phyloP scores from a whole-genome alignment of 2,888 invertebrate genomes.

The Meteorus cinctellus region DNA sequence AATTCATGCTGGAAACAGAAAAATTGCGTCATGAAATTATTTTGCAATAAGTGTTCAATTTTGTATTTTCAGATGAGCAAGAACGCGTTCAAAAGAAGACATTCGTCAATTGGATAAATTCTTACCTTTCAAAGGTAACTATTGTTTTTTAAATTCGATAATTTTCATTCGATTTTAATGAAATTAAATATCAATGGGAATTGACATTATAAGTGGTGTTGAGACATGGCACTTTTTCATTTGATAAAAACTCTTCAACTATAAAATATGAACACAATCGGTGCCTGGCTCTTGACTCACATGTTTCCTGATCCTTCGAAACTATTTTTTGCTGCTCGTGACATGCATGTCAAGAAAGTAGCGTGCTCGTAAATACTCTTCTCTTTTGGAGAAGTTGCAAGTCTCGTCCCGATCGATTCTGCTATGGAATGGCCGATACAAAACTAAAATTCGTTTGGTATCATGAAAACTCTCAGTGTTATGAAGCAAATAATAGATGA shows the following conservation, averaged over 20 bases:
- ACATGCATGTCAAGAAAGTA: conserved; percentile 52
- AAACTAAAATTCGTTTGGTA: neutral
- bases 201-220: conserved; percentile 41
- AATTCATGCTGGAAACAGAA: too few species aligned
- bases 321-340: conserved; percentile 57
- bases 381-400: neutral
- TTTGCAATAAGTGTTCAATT: neutral
- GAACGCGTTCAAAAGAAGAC: conserved; percentile 99
- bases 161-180: neutral
- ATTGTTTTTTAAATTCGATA: neutral
- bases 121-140: conserved; percentile 94
- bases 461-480: neutral
- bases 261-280: conserved; percentile 37
- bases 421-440: neutral
- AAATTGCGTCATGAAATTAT: neutral
- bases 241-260: conserved; percentile 54
- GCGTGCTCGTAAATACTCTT: conserved; percentile 46
- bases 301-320: conserved; percentile 66
- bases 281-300: conserved; percentile 65
- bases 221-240: conserved; percentile 43
- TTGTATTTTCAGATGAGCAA: conserved; percentile 88
- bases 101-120: conserved; percentile 99
- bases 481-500: neutral
- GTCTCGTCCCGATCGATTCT: conserved; percentile 28
- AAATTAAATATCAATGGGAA: conserved; percentile 31